A percentile compares a stretch with the other conserved stretches of the same genome.
phyloP scores from a whole-genome alignment of 2,113 vertebrate species.

The Passer montanus region DNA sequence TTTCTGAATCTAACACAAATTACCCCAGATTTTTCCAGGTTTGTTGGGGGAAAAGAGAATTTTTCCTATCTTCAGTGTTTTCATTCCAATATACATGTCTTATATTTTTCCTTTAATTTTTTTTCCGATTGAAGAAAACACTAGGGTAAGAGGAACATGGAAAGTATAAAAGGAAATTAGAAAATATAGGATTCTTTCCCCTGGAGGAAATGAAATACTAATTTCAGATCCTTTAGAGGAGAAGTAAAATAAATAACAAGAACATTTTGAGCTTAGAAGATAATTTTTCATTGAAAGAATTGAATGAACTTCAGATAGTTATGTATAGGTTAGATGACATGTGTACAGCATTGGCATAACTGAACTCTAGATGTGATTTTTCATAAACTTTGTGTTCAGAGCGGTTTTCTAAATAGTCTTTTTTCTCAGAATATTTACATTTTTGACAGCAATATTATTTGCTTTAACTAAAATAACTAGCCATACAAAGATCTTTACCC shows the following conservation, averaged over 20 bases:
- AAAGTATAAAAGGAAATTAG: not conserved
- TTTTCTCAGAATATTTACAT: accelerated
- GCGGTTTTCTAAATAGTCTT: not conserved
- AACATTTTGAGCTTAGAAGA: not conserved
- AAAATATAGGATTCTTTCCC: not conserved
- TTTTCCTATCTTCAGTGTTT: not conserved
- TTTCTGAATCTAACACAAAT: not conserved
- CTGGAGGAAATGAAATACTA: not conserved
- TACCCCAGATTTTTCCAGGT: not conserved
- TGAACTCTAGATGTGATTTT: not conserved
- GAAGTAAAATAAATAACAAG: not conserved
- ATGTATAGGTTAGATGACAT: accelerated
- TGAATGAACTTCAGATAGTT: not conserved
- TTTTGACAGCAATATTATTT: not conserved
- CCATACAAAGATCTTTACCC: not conserved
- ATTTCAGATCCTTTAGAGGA: not conserved
- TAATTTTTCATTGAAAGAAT: not conserved
- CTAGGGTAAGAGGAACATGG: not conserved
- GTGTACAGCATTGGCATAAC: not conserved
- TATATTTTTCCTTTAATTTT: not conserved
- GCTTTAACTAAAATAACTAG: not conserved
- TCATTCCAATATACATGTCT: not conserved
- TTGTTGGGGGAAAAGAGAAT: not conserved
- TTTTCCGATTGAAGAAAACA: not conserved
- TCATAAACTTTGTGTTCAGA: not conserved